Percentiles rank a stretch among this genome's conserved stretches.
phyloP scores from a whole-genome alignment of 1,140 invertebrate species.

The Triops cancriformis region DNA sequence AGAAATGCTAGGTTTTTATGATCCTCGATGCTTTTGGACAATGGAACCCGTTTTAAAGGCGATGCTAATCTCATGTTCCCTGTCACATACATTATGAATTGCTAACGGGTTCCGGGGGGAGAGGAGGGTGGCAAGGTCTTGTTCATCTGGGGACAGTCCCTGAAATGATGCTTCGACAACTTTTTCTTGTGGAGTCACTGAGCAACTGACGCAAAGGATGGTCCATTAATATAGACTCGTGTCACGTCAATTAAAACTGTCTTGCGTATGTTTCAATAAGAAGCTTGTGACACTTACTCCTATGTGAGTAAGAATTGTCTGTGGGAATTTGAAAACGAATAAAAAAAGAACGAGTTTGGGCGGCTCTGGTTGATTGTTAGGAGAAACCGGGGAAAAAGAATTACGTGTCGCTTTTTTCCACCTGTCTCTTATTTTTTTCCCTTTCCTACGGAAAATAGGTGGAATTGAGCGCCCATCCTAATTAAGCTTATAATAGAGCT shows the following conservation, averaged over 20 bases:
- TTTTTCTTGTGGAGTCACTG: background rate
- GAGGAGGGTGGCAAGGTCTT: too few species aligned
- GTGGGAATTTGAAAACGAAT: background rate
- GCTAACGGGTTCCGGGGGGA: too few species aligned
- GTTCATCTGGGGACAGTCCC: too few species aligned
- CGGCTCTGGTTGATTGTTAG: too few species aligned
- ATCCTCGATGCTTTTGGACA: too few species aligned
- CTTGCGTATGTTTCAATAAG: background rate
- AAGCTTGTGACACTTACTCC: background rate
- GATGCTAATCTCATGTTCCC: too few species aligned
- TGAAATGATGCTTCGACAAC: too few species aligned
- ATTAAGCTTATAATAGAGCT: constrained; percentile 7
- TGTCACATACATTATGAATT: too few species aligned
- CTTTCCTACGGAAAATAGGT: background rate
- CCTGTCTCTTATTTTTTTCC: background rate
- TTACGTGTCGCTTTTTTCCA: background rate
- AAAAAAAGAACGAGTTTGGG: background rate
- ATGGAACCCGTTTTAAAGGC: too few species aligned
- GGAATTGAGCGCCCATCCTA: background rate
- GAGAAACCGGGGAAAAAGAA: background rate
- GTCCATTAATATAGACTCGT: constrained; percentile 5
- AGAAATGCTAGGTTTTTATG: too few species aligned
- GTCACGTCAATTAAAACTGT: background rate
- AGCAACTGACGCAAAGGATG: background rate
- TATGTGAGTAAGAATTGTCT: background rate